Conservation (phyloP, 2,797 vertebrate species). For the Taeniopygia guttata region DNA sequence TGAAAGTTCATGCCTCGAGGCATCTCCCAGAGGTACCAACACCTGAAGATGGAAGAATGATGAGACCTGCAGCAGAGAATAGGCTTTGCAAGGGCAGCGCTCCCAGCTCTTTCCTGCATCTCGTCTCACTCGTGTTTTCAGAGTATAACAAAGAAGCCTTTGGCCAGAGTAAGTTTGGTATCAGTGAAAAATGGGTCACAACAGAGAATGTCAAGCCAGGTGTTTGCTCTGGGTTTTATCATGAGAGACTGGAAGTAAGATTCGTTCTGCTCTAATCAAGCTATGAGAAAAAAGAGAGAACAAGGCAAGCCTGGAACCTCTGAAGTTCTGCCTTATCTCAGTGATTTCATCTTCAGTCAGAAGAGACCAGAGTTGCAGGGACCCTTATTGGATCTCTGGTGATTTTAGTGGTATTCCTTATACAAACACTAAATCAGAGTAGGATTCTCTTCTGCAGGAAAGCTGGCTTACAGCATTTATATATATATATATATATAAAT, state of each 20-base stretch:
- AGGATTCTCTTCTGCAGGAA: not conserved
- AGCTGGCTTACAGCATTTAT: not conserved
- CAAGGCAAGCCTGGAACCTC: not conserved
- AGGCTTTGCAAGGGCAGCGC: not conserved
- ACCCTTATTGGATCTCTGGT: not conserved
- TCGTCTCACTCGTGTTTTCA: not conserved
- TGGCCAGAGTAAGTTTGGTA: not conserved
- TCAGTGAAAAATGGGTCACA: not conserved
- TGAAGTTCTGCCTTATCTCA: not conserved
- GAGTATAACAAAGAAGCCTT: not conserved
- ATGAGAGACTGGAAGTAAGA: not conserved
- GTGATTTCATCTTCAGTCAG: not conserved
- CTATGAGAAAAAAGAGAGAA: not conserved
- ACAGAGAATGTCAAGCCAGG: not conserved
- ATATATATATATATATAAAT: too few species aligned
- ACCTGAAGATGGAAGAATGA: not conserved
- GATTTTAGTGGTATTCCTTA: not conserved
- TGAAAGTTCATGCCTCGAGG: not conserved
- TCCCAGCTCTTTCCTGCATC: not conserved
- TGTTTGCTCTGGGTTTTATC: not conserved
- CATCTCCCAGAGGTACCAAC: not conserved
- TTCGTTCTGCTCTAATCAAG: not conserved
- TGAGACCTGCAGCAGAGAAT: not conserved
- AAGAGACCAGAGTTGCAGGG: not conserved
- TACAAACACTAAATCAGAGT: not conserved